Base-by-base conservation (phyloP, 2,888 invertebrate species). In the Pandemis cinnamomeana region DNA sequence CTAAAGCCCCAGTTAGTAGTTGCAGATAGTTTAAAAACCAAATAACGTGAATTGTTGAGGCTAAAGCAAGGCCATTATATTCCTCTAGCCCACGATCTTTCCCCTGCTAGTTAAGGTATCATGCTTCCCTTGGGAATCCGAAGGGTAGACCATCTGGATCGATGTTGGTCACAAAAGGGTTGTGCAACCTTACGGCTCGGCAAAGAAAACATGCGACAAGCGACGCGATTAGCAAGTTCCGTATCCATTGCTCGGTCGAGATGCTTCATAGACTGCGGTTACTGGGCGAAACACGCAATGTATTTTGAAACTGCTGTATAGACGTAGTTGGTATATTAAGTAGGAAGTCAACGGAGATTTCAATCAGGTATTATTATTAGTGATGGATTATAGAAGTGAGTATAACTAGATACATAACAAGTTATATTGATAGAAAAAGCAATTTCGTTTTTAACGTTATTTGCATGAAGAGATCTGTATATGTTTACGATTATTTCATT, bases 91-190 rank as follows among this genome's bases (percentile, higher is more conserved):
- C 41, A 58, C 58, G 72, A 48, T 61, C 62, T 51, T 48, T 61
- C 64, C 63, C 62, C 61, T 48, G 69, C 69, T 64, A 69, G 64
- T 64, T 51, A 70, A 66, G 73, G 73, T 66, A 64, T 63, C 51
- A 36, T 11, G 64, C 53, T 27, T 71, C 74, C 71, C 70, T 13
- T 5, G 74, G 71, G 71, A 74, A 15, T 41, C 44, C 27, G 13
- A 67, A 61, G 73, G 73, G 73, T 70, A 66, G 67, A 71, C 74
- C 74, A 67, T 71, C 46, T 67, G 71, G 67, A 62, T 71, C 61
- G 74, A 74, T 74, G 70, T 66, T 64, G 69, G 69, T 71, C 71
- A 71, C 70, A 74, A 67, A 73, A 74, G 70, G 70, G 58, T 60
- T 51, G 11, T 63, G 8, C 48, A 51, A 51, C 41, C 42, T 53